A percentile compares a stretch with the other conserved stretches of the same genome.
Evolutionary conservation across 2,113 vertebrate genomes (phyloP).

Genomic region (Halcyon senegalensis): DNA sequence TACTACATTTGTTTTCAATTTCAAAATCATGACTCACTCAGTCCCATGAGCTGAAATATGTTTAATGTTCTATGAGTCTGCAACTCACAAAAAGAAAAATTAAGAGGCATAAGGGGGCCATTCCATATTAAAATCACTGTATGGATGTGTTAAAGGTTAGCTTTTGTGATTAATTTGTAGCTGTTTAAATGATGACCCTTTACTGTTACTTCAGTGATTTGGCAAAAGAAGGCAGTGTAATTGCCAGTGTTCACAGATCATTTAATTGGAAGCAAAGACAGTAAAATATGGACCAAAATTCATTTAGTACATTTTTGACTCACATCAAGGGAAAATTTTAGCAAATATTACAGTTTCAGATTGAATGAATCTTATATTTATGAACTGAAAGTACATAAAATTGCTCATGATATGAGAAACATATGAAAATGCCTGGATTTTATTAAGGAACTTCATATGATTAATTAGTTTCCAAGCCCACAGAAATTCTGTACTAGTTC

Average conservation of each 20-base stretch:
- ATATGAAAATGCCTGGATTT: conserved; percentile 9
- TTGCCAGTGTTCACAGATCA: conserved; percentile 67
- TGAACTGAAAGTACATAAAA: conserved; percentile 41
- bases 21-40: conserved; percentile 77
- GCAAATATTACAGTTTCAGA: conserved; percentile 53
- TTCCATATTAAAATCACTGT: conserved; percentile 76
- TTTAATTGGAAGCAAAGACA: conserved; percentile 67
- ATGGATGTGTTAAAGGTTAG: conserved; percentile 75
- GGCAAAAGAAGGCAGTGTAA: conserved; percentile 57
- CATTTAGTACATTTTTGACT: conserved; percentile 38
- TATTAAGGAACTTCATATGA: neutral
- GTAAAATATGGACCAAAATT: conserved; percentile 63
- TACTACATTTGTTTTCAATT: conserved; percentile 86
- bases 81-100: conserved; percentile 76
- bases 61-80: conserved; percentile 83
- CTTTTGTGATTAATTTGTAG: conserved; percentile 75
- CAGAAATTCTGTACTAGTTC: neutral
- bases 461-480: neutral
- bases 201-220: conserved; percentile 62
- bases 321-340: conserved; percentile 46
- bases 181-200: conserved; percentile 68
- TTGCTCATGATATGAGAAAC: neutral
- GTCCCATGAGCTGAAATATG: conserved; percentile 76
- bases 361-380: conserved; percentile 50
- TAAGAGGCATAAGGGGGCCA: conserved; percentile 77